Conservation (phyloP, 2,888 invertebrate species). For the Epistrophe eligans region DNA sequence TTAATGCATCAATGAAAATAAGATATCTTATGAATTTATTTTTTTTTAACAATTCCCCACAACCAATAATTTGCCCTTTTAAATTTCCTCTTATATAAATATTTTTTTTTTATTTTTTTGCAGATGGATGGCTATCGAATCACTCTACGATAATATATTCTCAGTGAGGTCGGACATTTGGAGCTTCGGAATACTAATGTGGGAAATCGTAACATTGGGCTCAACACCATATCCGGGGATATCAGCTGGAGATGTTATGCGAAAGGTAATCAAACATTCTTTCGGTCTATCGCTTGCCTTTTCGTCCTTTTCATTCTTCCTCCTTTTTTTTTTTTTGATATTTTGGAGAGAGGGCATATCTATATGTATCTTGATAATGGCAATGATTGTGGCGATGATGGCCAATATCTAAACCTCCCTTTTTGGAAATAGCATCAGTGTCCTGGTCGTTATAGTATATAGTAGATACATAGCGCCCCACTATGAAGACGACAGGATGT, state of each 20-base stretch:
- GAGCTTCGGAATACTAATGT: conserved; percentile 97
- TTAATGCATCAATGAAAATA: too few species aligned
- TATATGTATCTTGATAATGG: conserved; percentile 25
- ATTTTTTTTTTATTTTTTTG: conserved; percentile 67
- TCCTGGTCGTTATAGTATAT: conserved; percentile 22
- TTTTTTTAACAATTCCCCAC: not conserved
- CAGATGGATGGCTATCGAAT: conserved; percentile 98
- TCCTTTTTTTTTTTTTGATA: not conserved
- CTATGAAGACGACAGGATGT: conserved; percentile 38
- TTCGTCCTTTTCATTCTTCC: conserved; percentile 2
- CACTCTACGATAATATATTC: conserved; percentile 96
- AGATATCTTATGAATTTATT: not conserved
- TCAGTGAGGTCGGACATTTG: conserved; percentile 97
- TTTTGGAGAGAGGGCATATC: conserved; percentile 7
- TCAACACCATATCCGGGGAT: conserved; percentile 97
- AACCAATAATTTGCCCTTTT: not conserved
- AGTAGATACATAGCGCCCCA: not conserved
- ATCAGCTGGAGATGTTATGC: conserved; percentile 95
- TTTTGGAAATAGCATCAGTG: conserved; percentile 35
- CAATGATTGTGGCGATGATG: conserved; percentile 57
- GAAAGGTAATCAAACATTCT: conserved; percentile 86
- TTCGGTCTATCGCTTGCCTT: conserved; percentile 44
- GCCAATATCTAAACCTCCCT: conserved; percentile 37
- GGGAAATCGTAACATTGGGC: conserved; percentile 98
- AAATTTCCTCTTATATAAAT: conserved; percentile 19